Evolutionary conservation across 2,888 invertebrate species (phyloP).

Genomic region (Tenthredo scrophulariae): DNA sequence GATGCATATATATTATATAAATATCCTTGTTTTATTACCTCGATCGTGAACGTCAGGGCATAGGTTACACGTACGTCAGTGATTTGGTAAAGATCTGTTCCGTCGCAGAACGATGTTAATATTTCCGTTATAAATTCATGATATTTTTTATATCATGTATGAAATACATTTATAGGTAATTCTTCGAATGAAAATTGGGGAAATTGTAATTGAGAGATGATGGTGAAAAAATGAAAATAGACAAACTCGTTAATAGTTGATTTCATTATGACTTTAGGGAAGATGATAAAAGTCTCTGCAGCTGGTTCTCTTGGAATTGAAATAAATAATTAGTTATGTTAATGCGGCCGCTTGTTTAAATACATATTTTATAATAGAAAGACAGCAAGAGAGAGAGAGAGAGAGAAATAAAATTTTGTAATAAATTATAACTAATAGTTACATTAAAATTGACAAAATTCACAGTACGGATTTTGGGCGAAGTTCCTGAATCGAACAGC

Average conservation of each 20-base stretch:
- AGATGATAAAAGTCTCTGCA: background rate
- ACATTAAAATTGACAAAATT: background rate
- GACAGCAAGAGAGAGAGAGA: background rate
- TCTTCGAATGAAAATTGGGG: background rate
- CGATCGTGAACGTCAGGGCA: background rate
- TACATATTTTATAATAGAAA: conserved; percentile 30
- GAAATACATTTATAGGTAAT: background rate
- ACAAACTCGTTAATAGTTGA: background rate
- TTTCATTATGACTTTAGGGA: background rate
- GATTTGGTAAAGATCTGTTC: background rate
- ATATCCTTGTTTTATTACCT: conserved; percentile 1
- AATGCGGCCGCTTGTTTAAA: conserved; percentile 19
- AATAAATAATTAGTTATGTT: conserved; percentile 25
- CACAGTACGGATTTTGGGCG: background rate
- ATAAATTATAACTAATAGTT: conserved; percentile 13
- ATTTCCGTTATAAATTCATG: background rate
- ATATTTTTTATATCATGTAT: background rate
- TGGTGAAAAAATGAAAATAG: background rate
- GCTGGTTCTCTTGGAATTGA: conserved; percentile 8
- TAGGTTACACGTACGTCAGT: background rate
- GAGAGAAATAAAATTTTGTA: background rate
- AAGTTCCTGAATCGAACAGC: background rate
- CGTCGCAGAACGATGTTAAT: background rate
- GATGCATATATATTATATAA: background rate
- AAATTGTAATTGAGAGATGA: background rate